Evolutionary conservation across 2,888 invertebrate genomes (phyloP), one percentile per base, ranked within the genome.

Genomic region (Melinaea marsaeus): DNA sequence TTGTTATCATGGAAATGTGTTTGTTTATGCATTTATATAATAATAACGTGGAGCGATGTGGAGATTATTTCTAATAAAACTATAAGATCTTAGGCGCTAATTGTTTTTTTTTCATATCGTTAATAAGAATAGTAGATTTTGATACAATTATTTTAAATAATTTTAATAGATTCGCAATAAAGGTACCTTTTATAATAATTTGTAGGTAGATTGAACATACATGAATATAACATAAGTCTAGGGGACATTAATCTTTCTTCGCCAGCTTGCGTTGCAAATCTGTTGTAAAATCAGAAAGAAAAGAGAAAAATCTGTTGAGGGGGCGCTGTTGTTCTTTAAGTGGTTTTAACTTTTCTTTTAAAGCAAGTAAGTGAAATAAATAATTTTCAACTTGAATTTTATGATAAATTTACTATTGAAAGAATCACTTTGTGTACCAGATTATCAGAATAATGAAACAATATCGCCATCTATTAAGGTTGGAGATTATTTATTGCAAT

Each of bases 251-350:
- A 51, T 51, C 51, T 51, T 51, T 51, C 32, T 51, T 51, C 32
- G 6, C 9, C 51, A 51, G 51, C 51, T 51, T 32, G 51, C 32
- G 32, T 7, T 11, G 32, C 9, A 32, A 51, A 51, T 51, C 51
- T 32, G 22, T 51, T 51, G 51, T 51, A 32, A 51, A 51, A 51
- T 51, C 51, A 32, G 51, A 51, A 51, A 51, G 51, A 51, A 51
- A 51, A 51, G 51, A 7, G 51, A 9, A 42, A 9, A 42, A 6
- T 51, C 51, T 51, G 7, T 32, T 32, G 32, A 51, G 9, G 32
- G 32, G 51, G 6, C 2, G 9, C 42, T 42, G 9, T 42, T 42
- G 9, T 42, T 42, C 9, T 1, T 42, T 42, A 42, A 42, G 42
- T 9, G 42, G 42, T 9, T 11, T 42, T 9, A 9, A 42, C 42